Base-by-base conservation (phyloP, 2,888 invertebrate species). In the Ornithoptera priamus region DNA sequence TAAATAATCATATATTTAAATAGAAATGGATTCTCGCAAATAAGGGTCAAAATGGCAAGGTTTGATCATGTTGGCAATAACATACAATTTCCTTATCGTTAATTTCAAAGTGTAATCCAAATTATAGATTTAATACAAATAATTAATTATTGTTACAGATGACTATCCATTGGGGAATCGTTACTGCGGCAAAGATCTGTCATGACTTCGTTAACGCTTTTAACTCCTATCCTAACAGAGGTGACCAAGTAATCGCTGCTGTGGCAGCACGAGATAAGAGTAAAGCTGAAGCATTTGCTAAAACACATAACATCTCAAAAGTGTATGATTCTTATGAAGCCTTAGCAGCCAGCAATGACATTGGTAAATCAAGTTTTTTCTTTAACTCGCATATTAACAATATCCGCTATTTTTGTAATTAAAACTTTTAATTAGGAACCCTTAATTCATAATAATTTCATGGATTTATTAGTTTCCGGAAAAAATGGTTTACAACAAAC, bases 111-210 rank as follows among this genome's bases (percentile, higher is more conserved):
- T 42, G 42, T 42, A 5, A 18, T 15, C 10, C 17, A 50, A 15
- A 18, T 18, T 50, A 18, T 17, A 50, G 17, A 50, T 18, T 50
- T 2, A 18, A 50, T 18, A 17, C 15, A 15, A 24, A 61, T 42
- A n/a, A 18, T 39, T 39, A 39, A n/a, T 15, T 46, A n/a, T 69
- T 75, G 76, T 46, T 57, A 57, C 76, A 92, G 90, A 93, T 92
- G 93, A 77, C 86, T 62, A 73, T 96, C 63, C 94, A 95, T 75
- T 98, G 98, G 98, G 98, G 98, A 70, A 97, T 98, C 72, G 94
- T 94, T 5, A 94, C 96, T 58, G 95, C 96, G 62, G 98, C 97
- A 0, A 95, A 95, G 87, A 98, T 98, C 75, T 94, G 95, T 76
- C 94, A 96, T 83, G 98, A 98, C 84, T 98, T 98, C 84, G 95